A percentile compares a stretch with the other conserved stretches of the same genome.
Conservation (phyloP, 2,113 vertebrate genomes). For the Geococcyx californianus region DNA sequence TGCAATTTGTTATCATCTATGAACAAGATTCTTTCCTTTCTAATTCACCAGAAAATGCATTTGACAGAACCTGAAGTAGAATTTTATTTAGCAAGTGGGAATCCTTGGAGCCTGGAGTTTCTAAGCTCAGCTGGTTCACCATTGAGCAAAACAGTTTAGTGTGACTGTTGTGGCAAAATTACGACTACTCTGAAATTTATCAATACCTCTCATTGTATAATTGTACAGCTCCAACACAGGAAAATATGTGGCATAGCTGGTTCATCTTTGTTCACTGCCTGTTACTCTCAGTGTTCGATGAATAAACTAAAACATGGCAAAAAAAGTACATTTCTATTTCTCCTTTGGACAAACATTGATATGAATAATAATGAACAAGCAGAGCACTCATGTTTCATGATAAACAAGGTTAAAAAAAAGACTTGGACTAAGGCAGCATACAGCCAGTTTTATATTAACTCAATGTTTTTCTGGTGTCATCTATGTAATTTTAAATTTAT, state of each 20-base stretch:
- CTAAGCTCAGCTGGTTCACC: not conserved
- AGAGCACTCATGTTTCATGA: not conserved
- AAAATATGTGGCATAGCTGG: not conserved
- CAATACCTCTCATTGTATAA: not conserved
- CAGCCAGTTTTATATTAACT: not conserved
- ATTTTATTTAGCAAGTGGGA: not conserved
- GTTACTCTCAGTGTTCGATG: not conserved
- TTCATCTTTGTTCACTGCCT: not conserved
- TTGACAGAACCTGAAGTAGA: not conserved
- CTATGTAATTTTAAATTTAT: not conserved
- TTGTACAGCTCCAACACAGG: not conserved
- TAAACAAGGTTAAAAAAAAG: not conserved
- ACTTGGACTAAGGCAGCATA: not conserved
- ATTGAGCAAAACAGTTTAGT: not conserved
- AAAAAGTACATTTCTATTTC: constrained; percentile 6
- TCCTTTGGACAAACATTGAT: not conserved
- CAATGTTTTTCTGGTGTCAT: not conserved
- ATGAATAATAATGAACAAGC: not conserved
- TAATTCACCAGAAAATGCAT: not conserved
- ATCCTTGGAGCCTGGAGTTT: not conserved
- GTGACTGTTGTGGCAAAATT: not conserved
- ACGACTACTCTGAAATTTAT: not conserved
- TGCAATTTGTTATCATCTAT: not conserved
- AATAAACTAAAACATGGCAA: not conserved
- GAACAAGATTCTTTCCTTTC: not conserved